Evolutionary conservation across 1,140 invertebrate species (phyloP), one percentile per base, ranked within the genome.

Genomic region (Zaprionus lachaisei): DNA sequence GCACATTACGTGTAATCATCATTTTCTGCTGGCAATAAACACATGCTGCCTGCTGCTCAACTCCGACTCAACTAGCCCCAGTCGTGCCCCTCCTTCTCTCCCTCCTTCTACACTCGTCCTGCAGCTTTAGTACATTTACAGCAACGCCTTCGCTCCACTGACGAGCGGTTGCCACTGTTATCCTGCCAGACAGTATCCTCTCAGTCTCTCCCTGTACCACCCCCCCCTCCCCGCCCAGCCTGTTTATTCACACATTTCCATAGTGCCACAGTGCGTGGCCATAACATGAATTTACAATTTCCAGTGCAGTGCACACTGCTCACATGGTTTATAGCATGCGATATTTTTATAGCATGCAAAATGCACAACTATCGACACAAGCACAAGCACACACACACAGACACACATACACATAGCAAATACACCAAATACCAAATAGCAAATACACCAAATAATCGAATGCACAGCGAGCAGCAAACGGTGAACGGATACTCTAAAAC

Each of bases 1-100:
- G 57, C 81, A 89, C 84, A 89, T 89, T 90, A 89, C 81, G 85
- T 90, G 76, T 89, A 89, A 89, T 89, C 84, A 89, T 89, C 84
- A 89, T 90, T 89, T 90, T 89, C 81, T 84, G 81, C 85, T 90
- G 85, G 84, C 84, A 89, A 90, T 89, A 89, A 89, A 89, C 84
- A 87, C 84, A 87, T 87, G 84, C 84, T 89, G 84, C 72, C 78
- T 79, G 78, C 68, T 89, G 2, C 61, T 66, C 80, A 77, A 47
- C 72, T 68, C 69, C 73, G 47, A 72, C 68, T 68, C 73, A 58
- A 72, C 68, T 79, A 69, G 44, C 47, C 63, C 11, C 26, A 24
- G 11, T 57, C n/a, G n/a, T 11, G 11, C 34, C n/a, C 20, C 47
- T 2, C 47, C 47, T 9, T 9, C 31, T 1, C 24, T 9, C n/a